Base-by-base conservation (phyloP, 2,113 vertebrate genomes). In the Cheilinus undulatus region DNA sequence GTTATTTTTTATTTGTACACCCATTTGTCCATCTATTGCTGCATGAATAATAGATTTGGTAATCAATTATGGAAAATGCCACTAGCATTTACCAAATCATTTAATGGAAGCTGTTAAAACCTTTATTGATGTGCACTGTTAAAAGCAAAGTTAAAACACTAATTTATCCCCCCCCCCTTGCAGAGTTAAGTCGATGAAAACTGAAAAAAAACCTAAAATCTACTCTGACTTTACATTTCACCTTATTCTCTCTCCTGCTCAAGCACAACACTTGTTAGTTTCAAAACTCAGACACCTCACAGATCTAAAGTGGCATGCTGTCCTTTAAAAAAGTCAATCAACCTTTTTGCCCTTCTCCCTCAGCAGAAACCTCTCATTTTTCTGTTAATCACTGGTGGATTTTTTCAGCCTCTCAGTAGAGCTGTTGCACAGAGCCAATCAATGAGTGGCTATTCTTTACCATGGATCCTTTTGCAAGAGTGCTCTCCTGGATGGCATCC, bases 391-490 rank as follows among this genome's bases (percentile, higher is more conserved):
- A 72, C 24, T 24, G n/a, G 58, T 59, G 58, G 40, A 57, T 59
- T 82, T 42, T 53, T 46, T 24, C 40, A 45, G 57, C 17, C 61
- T 76, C 50, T 60, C 52, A n/a, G 60, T 28, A 11, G 28, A 81
- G 46, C 58, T 69, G 62, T 52, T 58, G 49, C 36, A 42, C 38
- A 23, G 26, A 65, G 32, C 32, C 57, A 80, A 89, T 87, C 83
- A 78, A 87, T 87, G 63, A 67, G 12, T 26, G 56, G 32, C 69
- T 74, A 63, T 73, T 87, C 72, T 63, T 78, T 62, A 43, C 69
- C 23, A 34, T 34, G 54, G 40, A 58, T 27, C 23, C 28, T 50
- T 77, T 26, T 54, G 69, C 36, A 49, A 70, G 67, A 84, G 76
- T 74, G 76, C 70, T 64, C 62, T 58, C 65, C 69, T 86, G 76